Conservation (phyloP, 1,140 invertebrate genomes). For the Daktulosphaira vitifoliae region DNA sequence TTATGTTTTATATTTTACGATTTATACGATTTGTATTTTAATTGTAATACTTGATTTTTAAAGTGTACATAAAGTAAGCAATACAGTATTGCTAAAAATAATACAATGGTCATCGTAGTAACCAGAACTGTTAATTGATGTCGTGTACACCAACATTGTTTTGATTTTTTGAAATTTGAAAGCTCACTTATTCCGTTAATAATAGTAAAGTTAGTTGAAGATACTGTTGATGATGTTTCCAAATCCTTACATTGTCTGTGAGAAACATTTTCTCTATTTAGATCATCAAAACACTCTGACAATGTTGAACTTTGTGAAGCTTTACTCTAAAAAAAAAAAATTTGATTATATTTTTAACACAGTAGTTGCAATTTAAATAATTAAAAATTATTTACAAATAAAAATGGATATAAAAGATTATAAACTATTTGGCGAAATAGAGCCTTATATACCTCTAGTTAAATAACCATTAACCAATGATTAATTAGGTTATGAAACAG, state of each 20-base stretch:
- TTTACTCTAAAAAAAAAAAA: slow-evolving; percentile 18
- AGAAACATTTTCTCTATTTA: not conserved
- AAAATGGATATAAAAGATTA: too few relatives aligned
- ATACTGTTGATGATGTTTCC: slow-evolving; percentile 64
- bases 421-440: too few relatives aligned
- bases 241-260: not conserved
- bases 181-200: slow-evolving; percentile 64
- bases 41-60: too few relatives aligned
- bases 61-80: slow-evolving; percentile 55
- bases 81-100: slow-evolving; percentile 63
- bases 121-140: slow-evolving; percentile 70
- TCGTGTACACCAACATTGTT: slow-evolving; percentile 49
- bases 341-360: not conserved
- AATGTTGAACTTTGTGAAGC: slow-evolving; percentile 4
- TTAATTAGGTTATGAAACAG: too few relatives aligned
- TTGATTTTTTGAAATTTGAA: slow-evolving; percentile 38
- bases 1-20: too few relatives aligned
- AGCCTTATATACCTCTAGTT: not conserved
- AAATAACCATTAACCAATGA: too few relatives aligned
- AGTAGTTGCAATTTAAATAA: not conserved
- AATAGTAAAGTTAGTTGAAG: slow-evolving; percentile 75
- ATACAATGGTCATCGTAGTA: slow-evolving; percentile 54
- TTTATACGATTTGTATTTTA: too few relatives aligned
- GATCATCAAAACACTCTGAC: slow-evolving; percentile 6
- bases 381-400: not conserved